Evolutionary conservation across 2,888 invertebrate species (phyloP).

Genomic region (Sesia bembeciformis): DNA sequence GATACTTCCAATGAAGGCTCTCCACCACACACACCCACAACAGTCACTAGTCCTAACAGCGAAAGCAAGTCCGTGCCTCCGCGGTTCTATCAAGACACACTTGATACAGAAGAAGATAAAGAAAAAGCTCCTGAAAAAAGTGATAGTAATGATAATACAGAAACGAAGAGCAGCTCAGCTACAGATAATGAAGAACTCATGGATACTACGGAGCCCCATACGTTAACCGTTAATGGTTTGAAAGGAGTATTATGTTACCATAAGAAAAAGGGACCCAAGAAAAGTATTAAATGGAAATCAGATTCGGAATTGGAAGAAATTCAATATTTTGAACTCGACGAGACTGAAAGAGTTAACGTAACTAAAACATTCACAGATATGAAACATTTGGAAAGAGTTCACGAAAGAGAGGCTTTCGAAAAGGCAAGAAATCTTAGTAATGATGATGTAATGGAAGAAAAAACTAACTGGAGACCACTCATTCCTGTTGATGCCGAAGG

Average conservation of each 20-base stretch:
- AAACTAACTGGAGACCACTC: slow-evolving; percentile 83
- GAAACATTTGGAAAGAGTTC: slow-evolving; percentile 90
- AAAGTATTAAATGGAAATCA: slow-evolving; percentile 86
- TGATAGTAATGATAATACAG: slow-evolving; percentile 28
- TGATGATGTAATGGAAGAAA: slow-evolving; percentile 89
- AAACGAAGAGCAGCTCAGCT: slow-evolving; percentile 17
- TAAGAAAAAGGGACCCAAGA: slow-evolving; percentile 85
- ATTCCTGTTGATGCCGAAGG: slow-evolving; percentile 80
- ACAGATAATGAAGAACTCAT: slow-evolving; percentile 43
- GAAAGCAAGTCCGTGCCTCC: slow-evolving; percentile 75
- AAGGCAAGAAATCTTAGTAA: slow-evolving; percentile 83
- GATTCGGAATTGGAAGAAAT: slow-evolving; percentile 87
- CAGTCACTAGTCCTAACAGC: slow-evolving; percentile 54
- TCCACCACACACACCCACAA: slow-evolving; percentile 72
- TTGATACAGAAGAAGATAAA: slow-evolving; percentile 80
- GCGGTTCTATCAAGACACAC: slow-evolving; percentile 93
- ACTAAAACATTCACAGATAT: slow-evolving; percentile 92
- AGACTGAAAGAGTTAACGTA: slow-evolving; percentile 96
- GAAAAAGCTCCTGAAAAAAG: slow-evolving; percentile 38
- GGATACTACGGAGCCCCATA: slow-evolving; percentile 51
- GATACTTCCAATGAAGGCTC: slow-evolving; percentile 72
- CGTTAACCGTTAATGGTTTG: slow-evolving; percentile 74
- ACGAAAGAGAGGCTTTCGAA: slow-evolving; percentile 89
- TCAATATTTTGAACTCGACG: slow-evolving; percentile 94
- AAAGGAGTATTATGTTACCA: slow-evolving; percentile 84